Conservation (phyloP, 2,797 vertebrate species). For the Pygocentrus nattereri region DNA sequence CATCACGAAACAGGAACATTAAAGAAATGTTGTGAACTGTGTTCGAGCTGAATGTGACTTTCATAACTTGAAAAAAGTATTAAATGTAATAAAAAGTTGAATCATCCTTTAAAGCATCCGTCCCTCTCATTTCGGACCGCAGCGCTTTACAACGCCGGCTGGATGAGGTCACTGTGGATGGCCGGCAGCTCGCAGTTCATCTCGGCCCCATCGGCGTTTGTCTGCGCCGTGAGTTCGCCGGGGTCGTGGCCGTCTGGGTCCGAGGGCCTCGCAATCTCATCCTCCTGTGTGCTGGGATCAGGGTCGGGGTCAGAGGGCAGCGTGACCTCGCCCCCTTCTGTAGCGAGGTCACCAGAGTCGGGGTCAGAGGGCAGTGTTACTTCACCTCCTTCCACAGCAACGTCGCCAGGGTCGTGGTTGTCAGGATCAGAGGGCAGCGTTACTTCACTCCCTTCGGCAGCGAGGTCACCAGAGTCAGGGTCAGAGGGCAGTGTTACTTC, state of each 20-base stretch:
- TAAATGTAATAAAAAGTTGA: conserved; percentile 16
- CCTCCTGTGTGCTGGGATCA: too few species aligned
- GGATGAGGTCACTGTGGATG: background rate
- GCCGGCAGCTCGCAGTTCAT: conserved; percentile 23
- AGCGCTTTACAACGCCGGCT: background rate
- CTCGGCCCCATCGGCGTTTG: background rate
- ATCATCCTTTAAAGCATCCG: background rate
- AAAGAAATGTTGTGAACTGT: too few species aligned
- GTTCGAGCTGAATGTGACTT: background rate
- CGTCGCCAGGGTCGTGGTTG: too few species aligned
- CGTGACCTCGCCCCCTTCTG: too few species aligned
- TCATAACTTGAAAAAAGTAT: background rate
- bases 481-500: background rate
- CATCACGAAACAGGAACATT: too few species aligned
- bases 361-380: too few species aligned
- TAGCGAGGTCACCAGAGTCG: too few species aligned
- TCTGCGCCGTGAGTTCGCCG: background rate
- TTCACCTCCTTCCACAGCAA: too few species aligned
- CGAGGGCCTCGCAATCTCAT: too few species aligned
- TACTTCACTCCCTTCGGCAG: too few species aligned
- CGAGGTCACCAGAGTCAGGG: background rate
- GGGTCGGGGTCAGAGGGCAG: too few species aligned
- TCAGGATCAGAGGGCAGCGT: too few species aligned
- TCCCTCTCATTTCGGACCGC: background rate
- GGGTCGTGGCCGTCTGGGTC: background rate